phyloP scores from a whole-genome alignment of 2,113 vertebrate species.

The Colinus virginianus region DNA sequence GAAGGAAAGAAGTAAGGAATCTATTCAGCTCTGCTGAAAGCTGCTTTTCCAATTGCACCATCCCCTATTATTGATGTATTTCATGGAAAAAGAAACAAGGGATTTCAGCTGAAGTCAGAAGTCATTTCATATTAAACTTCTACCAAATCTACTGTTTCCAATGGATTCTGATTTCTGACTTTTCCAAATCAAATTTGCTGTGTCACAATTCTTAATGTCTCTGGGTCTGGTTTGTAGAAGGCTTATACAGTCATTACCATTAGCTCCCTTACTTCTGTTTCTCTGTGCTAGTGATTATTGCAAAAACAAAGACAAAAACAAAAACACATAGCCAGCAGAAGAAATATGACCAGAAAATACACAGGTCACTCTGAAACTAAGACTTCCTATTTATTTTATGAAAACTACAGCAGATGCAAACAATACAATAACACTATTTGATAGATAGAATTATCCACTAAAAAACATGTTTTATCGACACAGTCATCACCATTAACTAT shows the following conservation, averaged over 20 bases:
- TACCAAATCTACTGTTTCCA: neutral
- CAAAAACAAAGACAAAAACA: neutral
- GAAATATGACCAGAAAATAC: neutral
- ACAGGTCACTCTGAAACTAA: too few relatives aligned
- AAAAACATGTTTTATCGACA: neutral
- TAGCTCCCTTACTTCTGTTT: neutral
- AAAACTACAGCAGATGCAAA: too few relatives aligned
- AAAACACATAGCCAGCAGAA: neutral
- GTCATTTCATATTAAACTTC: neutral
- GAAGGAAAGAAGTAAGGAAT: neutral
- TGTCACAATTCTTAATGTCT: neutral
- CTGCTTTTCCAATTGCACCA: neutral
- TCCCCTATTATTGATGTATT: neutral
- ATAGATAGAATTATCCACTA: too few relatives aligned
- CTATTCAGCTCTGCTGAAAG: neutral
- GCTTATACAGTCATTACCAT: neutral
- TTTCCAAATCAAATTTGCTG: fast-evolving
- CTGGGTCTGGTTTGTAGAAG: neutral
- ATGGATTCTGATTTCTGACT: neutral
- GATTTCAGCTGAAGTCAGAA: neutral
- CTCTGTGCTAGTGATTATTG: neutral
- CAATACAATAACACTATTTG: too few relatives aligned
- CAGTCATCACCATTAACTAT: neutral
- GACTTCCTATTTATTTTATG: too few relatives aligned
- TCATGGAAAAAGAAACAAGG: neutral